Conservation (phyloP, 2,113 vertebrate genomes). For the Tricholaema leucomelas region DNA sequence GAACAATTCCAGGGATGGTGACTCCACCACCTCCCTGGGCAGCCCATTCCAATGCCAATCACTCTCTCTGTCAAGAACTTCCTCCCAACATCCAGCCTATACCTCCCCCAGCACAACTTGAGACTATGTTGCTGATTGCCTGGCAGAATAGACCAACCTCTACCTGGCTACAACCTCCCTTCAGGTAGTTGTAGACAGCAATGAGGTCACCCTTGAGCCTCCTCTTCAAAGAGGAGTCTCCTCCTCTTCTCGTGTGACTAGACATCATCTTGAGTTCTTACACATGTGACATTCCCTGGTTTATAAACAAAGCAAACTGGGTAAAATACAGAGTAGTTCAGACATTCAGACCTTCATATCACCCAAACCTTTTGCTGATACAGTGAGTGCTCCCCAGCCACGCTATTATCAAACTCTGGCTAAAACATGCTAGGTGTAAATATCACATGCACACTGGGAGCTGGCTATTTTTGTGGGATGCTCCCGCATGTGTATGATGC, state of each 20-base stretch:
- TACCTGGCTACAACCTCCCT: too few relatives aligned
- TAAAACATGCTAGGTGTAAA: not conserved
- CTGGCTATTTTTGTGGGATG: not conserved
- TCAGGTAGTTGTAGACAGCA: too few relatives aligned
- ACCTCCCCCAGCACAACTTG: too few relatives aligned
- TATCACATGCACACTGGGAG: rapidly evolving
- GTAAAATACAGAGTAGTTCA: not conserved
- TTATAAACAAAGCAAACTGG: not conserved
- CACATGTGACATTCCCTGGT: not conserved
- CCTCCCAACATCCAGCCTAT: too few relatives aligned
- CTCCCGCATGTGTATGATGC: not conserved
- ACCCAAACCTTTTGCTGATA: not conserved
- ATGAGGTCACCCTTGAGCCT: too few relatives aligned
- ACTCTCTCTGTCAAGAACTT: too few relatives aligned
- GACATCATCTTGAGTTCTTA: not conserved
- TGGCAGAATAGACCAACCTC: too few relatives aligned
- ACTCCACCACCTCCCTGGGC: too few relatives aligned
- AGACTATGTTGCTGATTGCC: too few relatives aligned
- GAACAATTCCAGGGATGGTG: too few relatives aligned
- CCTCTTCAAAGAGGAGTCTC: too few relatives aligned
- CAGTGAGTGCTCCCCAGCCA: not conserved
- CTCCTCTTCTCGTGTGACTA: not conserved
- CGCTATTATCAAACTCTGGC: not conserved
- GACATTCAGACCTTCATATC: not conserved
- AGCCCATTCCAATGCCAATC: too few relatives aligned